Conservation (phyloP, 2,888 invertebrate species). For the Drosophila prolongata region DNA sequence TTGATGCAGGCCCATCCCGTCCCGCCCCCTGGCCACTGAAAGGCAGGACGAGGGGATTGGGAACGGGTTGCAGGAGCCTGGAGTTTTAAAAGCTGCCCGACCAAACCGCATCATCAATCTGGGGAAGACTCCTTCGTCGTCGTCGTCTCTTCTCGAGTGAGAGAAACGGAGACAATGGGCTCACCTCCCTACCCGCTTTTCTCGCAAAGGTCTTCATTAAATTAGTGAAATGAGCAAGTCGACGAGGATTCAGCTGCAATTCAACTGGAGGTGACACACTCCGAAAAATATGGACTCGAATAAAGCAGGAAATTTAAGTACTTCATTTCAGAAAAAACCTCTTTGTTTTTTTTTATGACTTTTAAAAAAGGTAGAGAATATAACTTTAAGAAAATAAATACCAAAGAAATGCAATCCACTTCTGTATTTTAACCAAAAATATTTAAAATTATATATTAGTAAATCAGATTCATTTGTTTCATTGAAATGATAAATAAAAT, state of each 20-base stretch:
- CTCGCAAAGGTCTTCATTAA: constrained; percentile 78
- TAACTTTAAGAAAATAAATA: too few relatives aligned
- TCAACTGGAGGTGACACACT: constrained; percentile 5
- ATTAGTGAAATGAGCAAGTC: constrained; percentile 78
- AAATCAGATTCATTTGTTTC: too few relatives aligned
- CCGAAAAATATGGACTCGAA: neutral
- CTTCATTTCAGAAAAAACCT: neutral
- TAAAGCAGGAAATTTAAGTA: neutral
- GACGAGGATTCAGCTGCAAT: constrained; percentile 26
- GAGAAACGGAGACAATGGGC: constrained; percentile 60
- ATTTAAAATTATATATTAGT: too few relatives aligned
- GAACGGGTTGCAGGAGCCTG: constrained; percentile 7
- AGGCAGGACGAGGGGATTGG: neutral
- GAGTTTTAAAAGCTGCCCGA: constrained; percentile 49
- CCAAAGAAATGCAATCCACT: too few relatives aligned
- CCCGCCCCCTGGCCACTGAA: constrained; percentile 1
- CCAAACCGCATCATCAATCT: constrained; percentile 71
- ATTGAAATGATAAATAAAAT: too few relatives aligned
- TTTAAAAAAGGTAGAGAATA: neutral
- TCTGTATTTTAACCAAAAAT: too few relatives aligned
- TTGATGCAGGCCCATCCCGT: constrained; percentile 65
- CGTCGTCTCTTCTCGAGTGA: constrained; percentile 15
- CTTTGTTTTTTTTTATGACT: neutral
- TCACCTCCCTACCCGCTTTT: constrained; percentile 58
- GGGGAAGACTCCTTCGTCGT: constrained; percentile 40